Evolutionary conservation across 2,888 invertebrate species (phyloP).

Genomic region (Ornithoptera priamus): DNA sequence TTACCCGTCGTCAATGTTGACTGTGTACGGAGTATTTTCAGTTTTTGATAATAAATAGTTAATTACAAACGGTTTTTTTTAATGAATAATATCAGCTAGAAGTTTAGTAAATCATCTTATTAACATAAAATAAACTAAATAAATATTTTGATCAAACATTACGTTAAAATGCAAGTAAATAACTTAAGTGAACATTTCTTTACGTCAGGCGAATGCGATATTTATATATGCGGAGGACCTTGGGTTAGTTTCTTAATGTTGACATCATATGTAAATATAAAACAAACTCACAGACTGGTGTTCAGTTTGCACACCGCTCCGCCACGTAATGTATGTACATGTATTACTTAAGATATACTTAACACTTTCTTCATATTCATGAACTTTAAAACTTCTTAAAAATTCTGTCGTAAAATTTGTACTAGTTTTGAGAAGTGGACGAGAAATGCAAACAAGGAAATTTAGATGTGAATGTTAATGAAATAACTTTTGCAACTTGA

Average conservation of each 20-base stretch:
- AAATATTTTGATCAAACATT: too few species aligned
- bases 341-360: too few species aligned
- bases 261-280: constrained; percentile 26
- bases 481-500: background rate
- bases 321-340: background rate
- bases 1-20: too few species aligned
- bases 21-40: too few species aligned
- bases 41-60: too few species aligned
- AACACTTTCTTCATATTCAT: too few species aligned
- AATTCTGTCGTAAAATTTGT: background rate
- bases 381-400: background rate
- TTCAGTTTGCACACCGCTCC: constrained; percentile 20
- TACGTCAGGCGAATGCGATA: constrained; percentile 25
- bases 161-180: too few species aligned
- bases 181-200: constrained; percentile 11
- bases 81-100: too few species aligned
- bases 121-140: too few species aligned
- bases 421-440: background rate
- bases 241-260: constrained; percentile 26
- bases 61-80: too few species aligned
- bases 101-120: too few species aligned
- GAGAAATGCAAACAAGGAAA: background rate
- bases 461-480: background rate
- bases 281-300: constrained; percentile 22
- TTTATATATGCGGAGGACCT: constrained; percentile 16